Evolutionary conservation across 1,140 invertebrate species (phyloP).

Genomic region (Leptopilina clavipes): DNA sequence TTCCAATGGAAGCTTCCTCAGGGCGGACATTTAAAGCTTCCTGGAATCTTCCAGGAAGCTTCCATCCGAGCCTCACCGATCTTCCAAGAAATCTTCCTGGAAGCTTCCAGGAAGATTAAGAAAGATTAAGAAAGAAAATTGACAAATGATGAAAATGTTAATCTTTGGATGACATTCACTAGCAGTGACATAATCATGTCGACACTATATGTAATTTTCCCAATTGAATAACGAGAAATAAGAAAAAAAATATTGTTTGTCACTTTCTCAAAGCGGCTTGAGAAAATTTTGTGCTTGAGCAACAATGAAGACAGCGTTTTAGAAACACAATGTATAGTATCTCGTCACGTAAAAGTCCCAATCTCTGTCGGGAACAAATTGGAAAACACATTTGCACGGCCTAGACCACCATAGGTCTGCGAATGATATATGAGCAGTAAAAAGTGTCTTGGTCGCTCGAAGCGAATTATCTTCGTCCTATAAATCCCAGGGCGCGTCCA

Average conservation of each 20-base stretch:
- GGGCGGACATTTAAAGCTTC: no score
- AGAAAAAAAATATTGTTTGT: background rate
- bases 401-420: conserved; percentile 41
- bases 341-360: background rate
- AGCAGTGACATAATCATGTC: no score
- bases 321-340: background rate
- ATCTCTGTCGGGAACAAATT: conserved; percentile 7
- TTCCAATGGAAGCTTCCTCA: no score
- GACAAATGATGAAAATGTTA: no score
- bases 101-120: no score
- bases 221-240: background rate
- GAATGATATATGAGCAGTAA: conserved; percentile 57
- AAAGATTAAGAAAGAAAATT: no score
- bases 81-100: no score
- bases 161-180: no score
- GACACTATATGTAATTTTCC: no score
- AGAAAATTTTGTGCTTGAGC: background rate
- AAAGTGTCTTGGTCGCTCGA: conserved; percentile 47
- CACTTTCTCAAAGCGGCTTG: background rate
- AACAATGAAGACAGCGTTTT: background rate
- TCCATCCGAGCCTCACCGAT: no score
- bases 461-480: conserved; percentile 35
- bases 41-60: no score
- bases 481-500: conserved; percentile 24
- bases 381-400: conserved; percentile 25